These are phyloP conservation scores for Tricholauxania praeusta DNA, from an alignment of 2,888 invertebrate species.

Conservation along the genomic window DNA sequence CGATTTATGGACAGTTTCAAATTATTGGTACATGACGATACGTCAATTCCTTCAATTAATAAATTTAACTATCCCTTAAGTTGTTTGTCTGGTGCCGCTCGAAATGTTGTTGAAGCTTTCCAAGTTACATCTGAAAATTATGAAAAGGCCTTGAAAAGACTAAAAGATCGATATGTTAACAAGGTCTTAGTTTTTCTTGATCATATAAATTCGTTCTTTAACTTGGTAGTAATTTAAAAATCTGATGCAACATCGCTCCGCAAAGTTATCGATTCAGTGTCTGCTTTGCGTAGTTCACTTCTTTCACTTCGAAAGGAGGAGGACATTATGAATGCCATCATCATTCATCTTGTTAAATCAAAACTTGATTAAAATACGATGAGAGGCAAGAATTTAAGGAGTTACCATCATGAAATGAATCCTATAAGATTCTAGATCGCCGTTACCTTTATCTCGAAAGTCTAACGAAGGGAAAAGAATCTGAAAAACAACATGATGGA, in stretches of 20 bases:
- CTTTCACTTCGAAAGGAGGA: not conserved
- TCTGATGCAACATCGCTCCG: conserved; percentile 1
- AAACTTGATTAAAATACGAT: conserved; percentile 8
- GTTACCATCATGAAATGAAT: conserved; percentile 14
- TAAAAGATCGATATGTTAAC: conserved; percentile 1
- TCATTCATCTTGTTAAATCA: not conserved
- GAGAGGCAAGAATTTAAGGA: conserved; percentile 1
- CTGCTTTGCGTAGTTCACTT: conserved; percentile 10
- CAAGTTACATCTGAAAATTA: conserved; percentile 4
- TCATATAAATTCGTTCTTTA: not conserved
- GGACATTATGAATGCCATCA: not conserved
- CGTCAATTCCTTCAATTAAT: not conserved
- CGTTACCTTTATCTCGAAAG: conserved; percentile 16
- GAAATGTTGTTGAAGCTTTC: conserved; percentile 8
- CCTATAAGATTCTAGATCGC: not conserved
- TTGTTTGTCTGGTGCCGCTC: conserved; percentile 1
- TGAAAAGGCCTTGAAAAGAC: conserved; percentile 2
- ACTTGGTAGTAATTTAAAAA: not conserved
- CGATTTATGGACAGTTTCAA: not conserved
- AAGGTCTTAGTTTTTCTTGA: not conserved
- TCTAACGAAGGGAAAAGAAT: not conserved
- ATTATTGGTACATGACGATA: conserved; percentile 1
- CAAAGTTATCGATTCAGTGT: conserved; percentile 1
- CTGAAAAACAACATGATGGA: not conserved
- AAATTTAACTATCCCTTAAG: not conserved